Base-by-base conservation (phyloP, 2,888 invertebrate species). In the Caenorhabditis sp. region DNA sequence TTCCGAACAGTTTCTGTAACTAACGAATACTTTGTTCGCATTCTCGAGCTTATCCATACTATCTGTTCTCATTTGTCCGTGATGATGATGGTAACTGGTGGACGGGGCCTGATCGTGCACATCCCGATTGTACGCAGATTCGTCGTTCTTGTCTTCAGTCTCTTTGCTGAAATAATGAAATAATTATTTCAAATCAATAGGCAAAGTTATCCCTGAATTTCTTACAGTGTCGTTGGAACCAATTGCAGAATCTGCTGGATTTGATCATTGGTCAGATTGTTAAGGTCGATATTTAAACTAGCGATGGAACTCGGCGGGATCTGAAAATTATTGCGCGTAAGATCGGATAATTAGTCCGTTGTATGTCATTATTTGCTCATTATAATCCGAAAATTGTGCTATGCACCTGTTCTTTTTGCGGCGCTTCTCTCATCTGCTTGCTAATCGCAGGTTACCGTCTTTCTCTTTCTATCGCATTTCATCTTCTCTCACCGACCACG, bases 181-280 rank as follows among this genome's bases (percentile, higher is more conserved):
- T 1, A n/a, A 30, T 22, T 22, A 11, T 15, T n/a, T n/a, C n/a
- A n/a, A n/a, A n/a, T n/a, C n/a, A n/a, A n/a, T n/a, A n/a, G n/a
- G n/a, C n/a, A n/a, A n/a, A n/a, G n/a, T n/a, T n/a, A n/a, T n/a
- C n/a, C n/a, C n/a, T n/a, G n/a, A n/a, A 35, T n/a, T 22, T 58
- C 59, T 45, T 45, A 79, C 79, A 76, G 30, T 2, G 66, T 53
- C 3, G 81, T 75, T 1, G 79, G 41, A n/a, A 80, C 82, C 11
- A 80, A 20, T 15, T 81, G 79, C n/a, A 84, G 37, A 6, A 84
- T 62, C 17, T 75, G 70, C 53, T 80, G 73, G 8, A 84, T 79
- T 53, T 74, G 71, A 11, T 81, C 84, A 35, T 78, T 72, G 4
- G 70, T 75, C 63, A 85, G 41, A 50, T 80, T 80, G 52, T 80